Evolutionary conservation across 2,797 vertebrate species (phyloP).

Genomic region (Cuniculus paca): DNA sequence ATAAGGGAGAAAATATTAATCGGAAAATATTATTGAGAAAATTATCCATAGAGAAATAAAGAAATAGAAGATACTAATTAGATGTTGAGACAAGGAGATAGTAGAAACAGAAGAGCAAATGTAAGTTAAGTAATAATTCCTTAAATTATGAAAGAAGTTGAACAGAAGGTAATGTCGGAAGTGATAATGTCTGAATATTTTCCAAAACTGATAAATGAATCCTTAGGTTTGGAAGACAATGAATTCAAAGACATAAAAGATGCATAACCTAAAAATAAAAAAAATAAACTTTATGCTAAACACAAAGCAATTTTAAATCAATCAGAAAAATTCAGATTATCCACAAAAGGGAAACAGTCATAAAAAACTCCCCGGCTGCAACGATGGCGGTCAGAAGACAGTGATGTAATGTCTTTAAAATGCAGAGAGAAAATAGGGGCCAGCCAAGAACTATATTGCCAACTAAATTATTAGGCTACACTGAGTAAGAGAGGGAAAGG

Average conservation of each 20-base stretch:
- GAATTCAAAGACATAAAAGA: neutral
- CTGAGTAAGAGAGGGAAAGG: neutral
- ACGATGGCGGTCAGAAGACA: neutral
- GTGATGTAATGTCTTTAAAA: neutral
- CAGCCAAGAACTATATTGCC: neutral
- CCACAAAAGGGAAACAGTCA: neutral
- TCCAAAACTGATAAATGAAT: conserved; percentile 14
- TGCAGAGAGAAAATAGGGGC: neutral
- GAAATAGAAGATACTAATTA: neutral
- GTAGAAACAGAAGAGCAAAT: neutral
- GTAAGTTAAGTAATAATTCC: neutral
- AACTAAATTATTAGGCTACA: neutral
- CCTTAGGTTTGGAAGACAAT: neutral
- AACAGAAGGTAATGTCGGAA: neutral
- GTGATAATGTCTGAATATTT: neutral
- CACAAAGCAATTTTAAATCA: conserved; percentile 17
- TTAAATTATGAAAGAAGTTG: neutral
- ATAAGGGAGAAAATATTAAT: neutral
- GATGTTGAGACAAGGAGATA: neutral
- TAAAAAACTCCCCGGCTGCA: neutral
- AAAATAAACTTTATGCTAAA: neutral
- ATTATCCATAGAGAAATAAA: neutral
- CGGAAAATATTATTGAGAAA: conserved; percentile 54
- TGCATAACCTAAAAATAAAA: neutral
- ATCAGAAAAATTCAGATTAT: neutral